These are phyloP conservation scores for Ornithoptera priamus DNA, from an alignment of 2,888 invertebrate species.

Conservation along the genomic window DNA sequence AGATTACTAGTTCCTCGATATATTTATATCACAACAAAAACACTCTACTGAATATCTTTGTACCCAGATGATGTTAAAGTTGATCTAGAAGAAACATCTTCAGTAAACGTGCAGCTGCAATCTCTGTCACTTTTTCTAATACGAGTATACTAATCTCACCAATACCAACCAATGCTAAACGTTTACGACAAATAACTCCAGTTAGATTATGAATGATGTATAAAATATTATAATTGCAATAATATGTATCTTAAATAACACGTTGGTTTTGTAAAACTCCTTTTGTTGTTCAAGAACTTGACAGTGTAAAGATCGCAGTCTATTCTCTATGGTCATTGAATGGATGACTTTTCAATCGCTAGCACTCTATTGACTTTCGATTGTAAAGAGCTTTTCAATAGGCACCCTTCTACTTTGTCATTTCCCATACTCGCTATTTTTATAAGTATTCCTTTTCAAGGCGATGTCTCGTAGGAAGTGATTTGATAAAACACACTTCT, in stretches of 20 bases:
- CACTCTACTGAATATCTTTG: no score
- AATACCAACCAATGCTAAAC: no score
- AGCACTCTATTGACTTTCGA: constrained; percentile 65
- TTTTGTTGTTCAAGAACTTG: constrained; percentile 52
- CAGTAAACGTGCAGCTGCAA: no score
- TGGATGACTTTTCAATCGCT: constrained; percentile 76
- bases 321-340: constrained; percentile 48
- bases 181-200: no score
- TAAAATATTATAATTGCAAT: constrained; percentile 47
- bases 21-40: no score
- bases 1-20: no score
- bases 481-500: constrained; percentile 77
- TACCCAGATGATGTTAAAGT: no score
- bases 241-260: constrained; percentile 42
- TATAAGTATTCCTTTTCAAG: constrained; percentile 57
- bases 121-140: no score
- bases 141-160: no score
- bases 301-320: constrained; percentile 52
- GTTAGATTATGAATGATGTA: no score
- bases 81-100: no score
- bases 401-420: constrained; percentile 65
- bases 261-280: constrained; percentile 51
- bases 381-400: constrained; percentile 56
- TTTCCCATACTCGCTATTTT: constrained; percentile 74
- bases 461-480: constrained; percentile 65